Base-by-base conservation (phyloP, 2,888 invertebrate genomes). In the Agonopterix alstromeriana region DNA sequence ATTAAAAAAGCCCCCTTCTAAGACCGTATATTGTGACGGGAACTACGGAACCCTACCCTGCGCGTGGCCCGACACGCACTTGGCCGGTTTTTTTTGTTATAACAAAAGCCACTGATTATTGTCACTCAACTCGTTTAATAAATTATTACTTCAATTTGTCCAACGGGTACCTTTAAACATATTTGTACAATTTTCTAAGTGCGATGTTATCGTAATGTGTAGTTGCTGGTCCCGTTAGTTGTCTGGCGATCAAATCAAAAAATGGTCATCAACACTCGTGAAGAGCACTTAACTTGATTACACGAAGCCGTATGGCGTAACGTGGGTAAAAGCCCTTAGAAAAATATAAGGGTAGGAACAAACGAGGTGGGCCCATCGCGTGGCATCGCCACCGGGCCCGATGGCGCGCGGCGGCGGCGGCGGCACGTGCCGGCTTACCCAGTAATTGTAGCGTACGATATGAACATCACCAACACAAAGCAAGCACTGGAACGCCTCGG, bases 271-370 rank as follows among this genome's bases (percentile, higher is more conserved):
- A 75, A 60, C 72, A 62, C 71, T 69, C 74, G 73, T 74, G 73
- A 80, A 79, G 75, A 82, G 86, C 89, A 88, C 84, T 89, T 90
- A 89, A 90, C 84, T 87, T 89, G 84, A 89, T 89, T 89, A 86
- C 83, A 73, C 65, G 77, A 78, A 76, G 76, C 75, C 74, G 67
- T 70, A 69, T 64, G 64, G 65, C 53, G 63, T 70, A 60, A 56
- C 55, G 66, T 64, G 66, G 61, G 52, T 53, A 47, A 52, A 61
- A 65, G 65, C 57, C 58, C 55, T 61, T 65, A 69, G 65, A 68
- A 70, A 67, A 68, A 55, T 54, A 54, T 58, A 56, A 48, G 27
- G 27, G 55, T 54, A 50, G 45, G 60, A 60, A 47, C 81, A 77
- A 80, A 77, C 56, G 58, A 58, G 59, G 61, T 67, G 64, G 60